Evolutionary conservation across 2,797 vertebrate genomes (phyloP), one percentile per base, ranked within the genome.

Genomic region (Myotis pilosus): DNA sequence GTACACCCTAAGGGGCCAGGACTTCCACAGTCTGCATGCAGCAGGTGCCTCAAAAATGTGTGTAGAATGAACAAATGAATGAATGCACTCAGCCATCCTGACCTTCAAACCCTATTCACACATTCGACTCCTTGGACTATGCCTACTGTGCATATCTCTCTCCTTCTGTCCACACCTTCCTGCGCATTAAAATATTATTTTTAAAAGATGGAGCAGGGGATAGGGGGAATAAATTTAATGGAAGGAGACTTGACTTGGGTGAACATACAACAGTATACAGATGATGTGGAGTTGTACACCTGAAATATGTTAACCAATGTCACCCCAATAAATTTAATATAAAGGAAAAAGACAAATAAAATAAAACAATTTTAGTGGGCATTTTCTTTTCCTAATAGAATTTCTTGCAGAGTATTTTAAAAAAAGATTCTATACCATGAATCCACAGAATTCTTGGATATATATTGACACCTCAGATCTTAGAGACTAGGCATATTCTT

Each of bases 381-480:
- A 44, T 78, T 94, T 95, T 22, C 49, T 87, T 94, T 92, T 87
- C 23, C 23, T 22, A 85, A 1, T 36, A 82, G 55, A 23, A 41
- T 82, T 82, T 69, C 28, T 47, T 76, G 22, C 28, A 22, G 47
- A 51, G 3, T 41, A 36, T 76, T 78, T 68, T 0, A 72, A 91
- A 72, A 92, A 83, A 69, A 6, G 8, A 44, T 51, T 91, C 19
- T 19, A 0, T 62, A 19, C 1, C 20, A 25, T 81, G 49, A 71
- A 36, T 1, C 15, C 5, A 7, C 9, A 87, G 36, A 74, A 53
- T 25, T 87, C 36, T 84, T 81, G 28, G 11, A 30, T 62, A 15
- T 62, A 13, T 86, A 44, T 71, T 3, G 41, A 1, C 12, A 41
- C 4, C 30, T 72, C 44, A 69, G 2, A 44, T 8, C 41, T 75